These are phyloP conservation scores for Pedetes capensis DNA, from an alignment of 2,113 vertebrate species.

Conservation along the genomic window DNA sequence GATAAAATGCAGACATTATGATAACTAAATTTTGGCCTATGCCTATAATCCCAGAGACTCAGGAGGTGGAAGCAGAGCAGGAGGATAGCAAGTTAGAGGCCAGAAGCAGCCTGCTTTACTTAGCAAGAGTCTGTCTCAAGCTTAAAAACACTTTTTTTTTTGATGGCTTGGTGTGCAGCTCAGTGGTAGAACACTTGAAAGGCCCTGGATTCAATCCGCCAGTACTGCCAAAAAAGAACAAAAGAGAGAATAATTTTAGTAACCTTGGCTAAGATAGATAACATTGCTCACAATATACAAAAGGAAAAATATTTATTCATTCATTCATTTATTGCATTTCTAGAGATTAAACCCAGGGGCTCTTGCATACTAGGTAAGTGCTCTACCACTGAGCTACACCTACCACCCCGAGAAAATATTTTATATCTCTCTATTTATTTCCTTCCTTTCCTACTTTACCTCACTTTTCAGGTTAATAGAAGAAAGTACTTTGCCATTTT, in stretches of 20 bases:
- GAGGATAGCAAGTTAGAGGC: no score
- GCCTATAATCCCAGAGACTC: no score
- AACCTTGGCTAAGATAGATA: neutral
- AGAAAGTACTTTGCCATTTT: neutral
- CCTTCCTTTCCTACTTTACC: neutral
- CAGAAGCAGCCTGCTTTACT: no score
- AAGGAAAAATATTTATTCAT: neutral
- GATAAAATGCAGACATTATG: neutral
- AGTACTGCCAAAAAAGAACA: no score
- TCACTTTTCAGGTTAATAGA: neutral
- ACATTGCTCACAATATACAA: neutral
- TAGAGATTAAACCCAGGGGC: neutral
- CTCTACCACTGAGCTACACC: no score
- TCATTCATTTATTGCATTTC: neutral
- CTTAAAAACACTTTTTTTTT: no score
- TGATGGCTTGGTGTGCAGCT: no score
- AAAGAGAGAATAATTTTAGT: no score
- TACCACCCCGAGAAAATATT: neutral
- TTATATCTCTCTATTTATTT: neutral
- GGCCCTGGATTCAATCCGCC: no score
- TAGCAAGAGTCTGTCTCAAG: no score
- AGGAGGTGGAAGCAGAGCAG: no score
- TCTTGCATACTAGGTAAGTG: neutral
- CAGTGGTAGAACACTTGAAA: no score
- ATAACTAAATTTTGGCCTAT: neutral